Evolutionary conservation across 2,888 invertebrate genomes (phyloP), one percentile per base, ranked within the genome.

Genomic region (Anorthoa munda): DNA sequence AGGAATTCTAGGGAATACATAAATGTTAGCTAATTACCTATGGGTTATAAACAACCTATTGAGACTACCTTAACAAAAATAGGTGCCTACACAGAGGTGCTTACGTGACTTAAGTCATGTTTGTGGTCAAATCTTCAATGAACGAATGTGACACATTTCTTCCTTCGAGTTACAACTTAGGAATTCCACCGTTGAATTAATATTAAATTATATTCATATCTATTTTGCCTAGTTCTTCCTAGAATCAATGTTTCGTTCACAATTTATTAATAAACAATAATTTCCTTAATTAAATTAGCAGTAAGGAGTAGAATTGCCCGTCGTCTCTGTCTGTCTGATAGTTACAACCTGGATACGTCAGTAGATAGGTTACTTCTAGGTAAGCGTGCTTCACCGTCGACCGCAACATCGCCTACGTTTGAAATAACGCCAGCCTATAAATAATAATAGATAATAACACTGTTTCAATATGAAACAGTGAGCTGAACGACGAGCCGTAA

Each of bases 21-120:
- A 31, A 2, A 5, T 4, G 26, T 26, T 31, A 0, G 39, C 39
- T 9, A n/a, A n/a, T n/a, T n/a, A n/a, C n/a, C n/a, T n/a, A n/a
- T 31, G 31, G 31, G 5, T 31, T 7, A 31, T 31, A 31, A 31
- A 31, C 31, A 31, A 7, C 31, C 51, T 17, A 3, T 50, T 18
- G 15, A 23, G 23, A 55, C 23, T 17, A 60, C n/a, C 9, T n/a
- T 4, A 61, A 17, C 17, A 21, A 7, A 51, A 50, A 7, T 0
- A 26, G 0, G 26, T 4, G 4, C 18, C 18, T 63, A 46, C 21
- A 7, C 18, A 18, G 23, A 18, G 1, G 15, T 15, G 45, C 17
- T 45, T 59, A 72, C 72, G 72, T 72, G 72, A 72, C 72, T 7
- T 31, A 26, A 5, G 51, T 31, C 51, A 73, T 9, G 26, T 1